phyloP scores from a whole-genome alignment of 2,113 vertebrate genomes.

The Microtus montanus region DNA sequence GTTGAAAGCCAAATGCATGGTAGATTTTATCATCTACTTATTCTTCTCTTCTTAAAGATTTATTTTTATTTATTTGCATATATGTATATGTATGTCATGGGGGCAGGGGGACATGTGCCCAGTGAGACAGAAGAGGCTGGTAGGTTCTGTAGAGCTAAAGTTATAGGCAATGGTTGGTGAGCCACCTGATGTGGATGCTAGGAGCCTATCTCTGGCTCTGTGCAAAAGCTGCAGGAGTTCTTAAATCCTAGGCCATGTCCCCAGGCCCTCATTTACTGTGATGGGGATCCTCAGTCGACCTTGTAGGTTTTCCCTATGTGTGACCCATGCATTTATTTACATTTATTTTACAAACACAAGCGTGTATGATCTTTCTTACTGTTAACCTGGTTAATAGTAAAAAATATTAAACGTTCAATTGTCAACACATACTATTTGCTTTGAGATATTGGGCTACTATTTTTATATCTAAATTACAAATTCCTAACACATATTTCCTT shows the following conservation, averaged over 20 bases:
- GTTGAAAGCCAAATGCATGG: not conserved
- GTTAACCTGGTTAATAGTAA: conserved; percentile 10
- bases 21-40: not conserved
- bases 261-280: not conserved
- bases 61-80: not conserved
- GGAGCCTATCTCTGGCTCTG: not conserved
- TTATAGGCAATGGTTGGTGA: not conserved
- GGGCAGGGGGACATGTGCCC: not conserved
- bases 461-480: conserved; percentile 37
- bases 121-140: not conserved
- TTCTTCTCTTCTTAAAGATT: not conserved
- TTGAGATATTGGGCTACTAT: not conserved
- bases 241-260: not conserved
- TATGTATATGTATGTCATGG: too few species aligned
- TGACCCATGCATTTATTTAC: not conserved
- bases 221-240: too few species aligned
- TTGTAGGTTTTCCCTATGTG: not conserved
- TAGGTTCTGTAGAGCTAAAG: too few species aligned
- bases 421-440: not conserved
- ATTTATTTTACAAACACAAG: not conserved
- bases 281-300: not conserved
- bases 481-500: not conserved
- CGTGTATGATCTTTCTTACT: not conserved
- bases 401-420: not conserved
- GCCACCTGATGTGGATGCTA: too few species aligned